Evolutionary conservation across 2,113 vertebrate species (phyloP), one percentile per base, ranked within the genome.

Genomic region (Lipophrys pholis): DNA sequence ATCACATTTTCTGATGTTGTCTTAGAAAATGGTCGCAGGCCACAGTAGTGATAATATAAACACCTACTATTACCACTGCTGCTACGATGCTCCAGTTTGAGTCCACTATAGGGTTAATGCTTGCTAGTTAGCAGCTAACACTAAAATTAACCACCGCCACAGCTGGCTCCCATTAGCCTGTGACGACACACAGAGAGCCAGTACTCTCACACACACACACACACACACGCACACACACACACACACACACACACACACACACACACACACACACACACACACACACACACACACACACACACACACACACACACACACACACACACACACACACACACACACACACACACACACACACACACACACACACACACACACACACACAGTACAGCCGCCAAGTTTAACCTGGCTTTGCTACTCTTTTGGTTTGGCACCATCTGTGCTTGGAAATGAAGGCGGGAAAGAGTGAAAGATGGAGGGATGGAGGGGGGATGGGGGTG

Each of bases 121-220:
- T 83, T 70, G 62, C 69, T 65, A 58, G 81, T 82, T 85, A 81
- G 85, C 85, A 78, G 81, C 80, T 84, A 91, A 84, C 61, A 69
- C 90, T 92, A 91, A 94, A 93, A 89, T 93, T 90, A 91, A 87
- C 90, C 89, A 90, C 53, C 61, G 80, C 84, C 91, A 92, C 94
- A 94, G 92, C 94, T 94, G 92, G 90, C 80, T 92, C 87, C 88
- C 87, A 93, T 94, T 93, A 93, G 89, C 69, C 80, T 76, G 80
- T 77, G 87, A 85, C 77, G 69, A 91, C 21, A 30, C 91, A 91
- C 85, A 83, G 60, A 78, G 73, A 87, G 89, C 61, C 89, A 91
- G 82, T 81, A 68, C 84, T 84, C 86, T 81, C 89, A 91, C 81
- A 68, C 84, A 30, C 21, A 30, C 21, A 30, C 21, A 30, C 21